Conservation (phyloP, 2,888 invertebrate species). For the Netelia fuscicornis region DNA sequence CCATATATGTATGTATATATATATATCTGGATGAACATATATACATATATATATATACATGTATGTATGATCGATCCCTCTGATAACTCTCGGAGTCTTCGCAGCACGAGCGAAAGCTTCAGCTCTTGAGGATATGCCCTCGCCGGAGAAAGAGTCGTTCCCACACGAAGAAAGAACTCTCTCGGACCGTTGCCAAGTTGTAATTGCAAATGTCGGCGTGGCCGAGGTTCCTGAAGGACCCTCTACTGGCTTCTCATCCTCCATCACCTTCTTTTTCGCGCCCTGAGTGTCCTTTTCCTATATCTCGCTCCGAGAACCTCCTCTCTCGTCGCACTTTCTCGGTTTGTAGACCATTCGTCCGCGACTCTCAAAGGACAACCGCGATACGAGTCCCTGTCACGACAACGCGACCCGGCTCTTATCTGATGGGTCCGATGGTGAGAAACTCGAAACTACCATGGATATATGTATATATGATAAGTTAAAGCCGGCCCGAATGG, state of each 20-base stretch:
- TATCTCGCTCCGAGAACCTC: constrained; percentile 38
- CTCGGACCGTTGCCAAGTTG: constrained; percentile 68
- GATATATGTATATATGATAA: constrained; percentile 23
- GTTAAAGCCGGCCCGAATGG: constrained; percentile 20
- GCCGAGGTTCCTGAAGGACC: constrained; percentile 64
- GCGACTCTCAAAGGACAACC: constrained; percentile 65
- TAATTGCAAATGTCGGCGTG: constrained; percentile 73
- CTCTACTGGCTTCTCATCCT: constrained; percentile 54
- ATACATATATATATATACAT: not conserved
- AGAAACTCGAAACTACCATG: constrained; percentile 55
- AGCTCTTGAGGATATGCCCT: constrained; percentile 48
- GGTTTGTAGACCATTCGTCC: constrained; percentile 46
- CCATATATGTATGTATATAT: constrained; percentile 16
- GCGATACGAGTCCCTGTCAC: constrained; percentile 68
- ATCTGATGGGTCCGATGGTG: constrained; percentile 65
- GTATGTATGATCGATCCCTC: constrained; percentile 52
- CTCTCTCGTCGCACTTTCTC: constrained; percentile 17
- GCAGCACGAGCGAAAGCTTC: constrained; percentile 45
- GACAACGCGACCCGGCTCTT: constrained; percentile 54
- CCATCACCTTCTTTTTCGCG: constrained; percentile 36
- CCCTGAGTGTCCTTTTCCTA: constrained; percentile 29
- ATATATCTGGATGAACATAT: not conserved
- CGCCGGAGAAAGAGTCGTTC: constrained; percentile 42
- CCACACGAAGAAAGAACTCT: constrained; percentile 40
- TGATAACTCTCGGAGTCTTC: constrained; percentile 55